Evolutionary conservation across 2,797 vertebrate genomes (phyloP), one percentile per base, ranked within the genome.

Genomic region (Ctenopoma kingsleyae): DNA sequence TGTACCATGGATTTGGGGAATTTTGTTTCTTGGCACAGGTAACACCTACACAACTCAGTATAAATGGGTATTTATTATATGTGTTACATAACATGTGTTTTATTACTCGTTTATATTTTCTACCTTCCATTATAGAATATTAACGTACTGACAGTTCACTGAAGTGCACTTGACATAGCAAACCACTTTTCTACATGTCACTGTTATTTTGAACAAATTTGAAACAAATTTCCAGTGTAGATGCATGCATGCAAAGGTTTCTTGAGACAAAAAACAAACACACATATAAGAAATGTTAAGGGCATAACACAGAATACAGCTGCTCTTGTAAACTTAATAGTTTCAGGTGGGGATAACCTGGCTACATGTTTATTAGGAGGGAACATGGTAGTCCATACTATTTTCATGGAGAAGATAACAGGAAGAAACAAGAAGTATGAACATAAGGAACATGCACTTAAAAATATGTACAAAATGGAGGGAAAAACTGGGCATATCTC

Each of bases 1-100:
- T 9, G 67, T 83, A 67, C 73, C 82, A 78, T 92, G 89, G 91
- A 80, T 90, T 74, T 89, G 58, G 87, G 86, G 82, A 71, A 75
- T 92, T 76, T 80, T 94, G 62, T 84, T 92, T 71, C 89, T 94
- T 52, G 78, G 78, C 79, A 73, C 92, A 95, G 94, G 94, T 94
- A 93, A 91, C n/a, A n/a, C n/a, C n/a, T n/a, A n/a, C n/a, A n/a
- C n/a, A n/a, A n/a, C n/a, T n/a, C n/a, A n/a, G n/a, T n/a, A n/a
- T n/a, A n/a, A 43, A 23, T 48, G 59, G 60, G 53, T 60, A 23
- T 17, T 30, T 60, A 30, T 15, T 30, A 12, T 4, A 47, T 35
- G 17, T 36, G 2, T 81, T 84, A 49, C 17, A 40, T 64, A 70
- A 82, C 5, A 64, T 5, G 11, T 40, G 30, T 32, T 22, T 23